Evolutionary conservation across 1,140 invertebrate genomes (phyloP).

Genomic region (Apis laboriosa): DNA sequence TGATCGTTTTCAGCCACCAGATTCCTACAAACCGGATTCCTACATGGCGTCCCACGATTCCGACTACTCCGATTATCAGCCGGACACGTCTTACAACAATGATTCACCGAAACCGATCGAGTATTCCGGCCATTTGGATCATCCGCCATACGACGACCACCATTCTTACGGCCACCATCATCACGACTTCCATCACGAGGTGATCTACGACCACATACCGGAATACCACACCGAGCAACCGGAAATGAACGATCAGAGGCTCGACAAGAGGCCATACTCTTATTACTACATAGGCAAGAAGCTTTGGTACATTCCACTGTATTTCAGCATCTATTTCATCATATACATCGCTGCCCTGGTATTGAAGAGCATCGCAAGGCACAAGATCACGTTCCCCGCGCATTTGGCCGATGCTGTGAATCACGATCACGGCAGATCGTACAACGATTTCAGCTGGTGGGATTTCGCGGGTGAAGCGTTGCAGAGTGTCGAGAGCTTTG

Average conservation of each 20-base stretch:
- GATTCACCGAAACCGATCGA: slow-evolving; percentile 65
- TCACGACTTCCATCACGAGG: slow-evolving; percentile 77
- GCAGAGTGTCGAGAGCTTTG: slow-evolving; percentile 66
- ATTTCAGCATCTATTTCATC: slow-evolving; percentile 92
- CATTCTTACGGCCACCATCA: slow-evolving; percentile 74
- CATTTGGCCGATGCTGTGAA: slow-evolving; percentile 67
- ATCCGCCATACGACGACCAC: slow-evolving; percentile 38
- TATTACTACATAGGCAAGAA: slow-evolving; percentile 91
- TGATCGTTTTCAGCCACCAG: slow-evolving; percentile 39
- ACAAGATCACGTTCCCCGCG: slow-evolving; percentile 84
- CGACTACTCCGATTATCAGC: slow-evolving; percentile 45
- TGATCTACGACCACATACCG: slow-evolving; percentile 75
- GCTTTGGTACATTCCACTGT: slow-evolving; percentile 90
- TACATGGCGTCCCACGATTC: slow-evolving; percentile 42
- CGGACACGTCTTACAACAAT: slow-evolving; percentile 41
- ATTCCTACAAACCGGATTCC: slow-evolving; percentile 54
- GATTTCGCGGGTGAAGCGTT: slow-evolving; percentile 60
- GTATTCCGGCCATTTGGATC: slow-evolving; percentile 59
- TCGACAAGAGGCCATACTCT: slow-evolving; percentile 87
- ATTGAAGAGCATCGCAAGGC: slow-evolving; percentile 88
- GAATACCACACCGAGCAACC: slow-evolving; percentile 76
- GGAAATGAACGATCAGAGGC: slow-evolving; percentile 84
- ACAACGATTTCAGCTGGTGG: slow-evolving; percentile 60
- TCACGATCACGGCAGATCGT: slow-evolving; percentile 47
- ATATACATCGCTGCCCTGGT: slow-evolving; percentile 90